Base-by-base conservation (phyloP, 2,888 invertebrate genomes). In the Eristalinus sepulchralis region DNA sequence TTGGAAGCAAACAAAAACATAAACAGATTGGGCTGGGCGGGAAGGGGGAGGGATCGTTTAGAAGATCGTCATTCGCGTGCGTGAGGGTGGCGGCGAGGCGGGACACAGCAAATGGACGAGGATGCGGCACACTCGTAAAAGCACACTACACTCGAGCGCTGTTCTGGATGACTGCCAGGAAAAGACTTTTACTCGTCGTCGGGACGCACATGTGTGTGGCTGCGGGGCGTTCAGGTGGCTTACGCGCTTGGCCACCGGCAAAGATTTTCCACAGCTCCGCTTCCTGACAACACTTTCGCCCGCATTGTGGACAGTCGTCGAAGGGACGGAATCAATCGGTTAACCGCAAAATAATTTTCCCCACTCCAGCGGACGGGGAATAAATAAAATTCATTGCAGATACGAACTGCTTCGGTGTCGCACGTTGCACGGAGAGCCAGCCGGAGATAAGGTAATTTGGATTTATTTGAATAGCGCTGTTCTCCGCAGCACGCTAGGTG, bases 391-490 rank as follows among this genome's bases (percentile, higher is more conserved):
- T 77, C 67, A 68, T 77, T 77, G 73, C 57, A 75, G 73, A 60
- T n/a, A 33, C n/a, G 66, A 53, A 68, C 20, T 72, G 47, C 57
- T 62, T 53, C 34, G 53, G 34, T 55, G 59, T 70, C 24, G 68
- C 53, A 57, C 60, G 67, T 72, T 64, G 36, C 64, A 47, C 57
- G 60, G 75, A 62, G 70, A 47, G 1, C 4, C 47, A 68, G 39
- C 66, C 27, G 67, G 10, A 82, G 85, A 85, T 85, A 82, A 86
- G 82, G 85, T 86, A 83, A 86, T 82, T 83, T 73, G 62, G 70
- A 86, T 82, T 86, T 83, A 82, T 82, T 73, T 64, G 59, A 77
- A 70, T 77, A 72, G 77, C 71, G 20, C 66, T 53, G 47, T 39
- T 24, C 36, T 67, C 13, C 47, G 20, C 62, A 33, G 55, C 20